Percentiles rank a stretch among this genome's conserved stretches.
phyloP scores from a whole-genome alignment of 2,113 vertebrate genomes.

The Plecotus auritus region DNA sequence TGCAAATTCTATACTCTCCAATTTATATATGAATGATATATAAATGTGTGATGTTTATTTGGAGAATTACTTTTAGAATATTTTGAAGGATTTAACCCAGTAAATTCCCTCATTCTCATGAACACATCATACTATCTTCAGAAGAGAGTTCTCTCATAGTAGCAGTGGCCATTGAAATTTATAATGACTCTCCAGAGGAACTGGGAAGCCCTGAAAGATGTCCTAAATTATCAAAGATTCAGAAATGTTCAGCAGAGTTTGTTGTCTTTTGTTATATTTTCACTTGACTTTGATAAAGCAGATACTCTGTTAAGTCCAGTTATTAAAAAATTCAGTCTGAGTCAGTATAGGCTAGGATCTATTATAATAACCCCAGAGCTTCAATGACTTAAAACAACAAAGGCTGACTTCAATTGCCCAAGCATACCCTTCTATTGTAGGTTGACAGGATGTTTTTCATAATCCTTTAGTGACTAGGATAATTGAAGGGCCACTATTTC shows the following conservation, averaged over 20 bases:
- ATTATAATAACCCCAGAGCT: not conserved
- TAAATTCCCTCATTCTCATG: not conserved
- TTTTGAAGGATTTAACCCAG: not conserved
- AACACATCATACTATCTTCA: not conserved
- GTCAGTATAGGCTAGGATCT: not conserved
- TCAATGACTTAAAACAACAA: constrained; percentile 20
- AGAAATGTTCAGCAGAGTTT: not conserved
- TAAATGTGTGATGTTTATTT: not conserved
- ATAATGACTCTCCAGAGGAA: not conserved
- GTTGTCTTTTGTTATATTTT: not conserved
- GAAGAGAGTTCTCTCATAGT: not conserved
- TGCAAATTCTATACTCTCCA: not conserved
- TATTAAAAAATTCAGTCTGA: not conserved
- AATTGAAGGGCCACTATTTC: not conserved
- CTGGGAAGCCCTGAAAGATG: not conserved
- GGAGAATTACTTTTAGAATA: not conserved
- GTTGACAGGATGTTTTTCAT: not conserved
- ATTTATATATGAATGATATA: not conserved
- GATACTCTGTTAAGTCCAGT: not conserved
- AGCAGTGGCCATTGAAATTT: not conserved
- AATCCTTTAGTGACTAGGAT: not conserved
- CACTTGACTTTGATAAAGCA: constrained; percentile 22
- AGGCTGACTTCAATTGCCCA: not conserved
- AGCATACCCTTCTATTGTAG: not conserved
- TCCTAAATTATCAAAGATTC: not conserved